Evolutionary conservation across 2,113 vertebrate species (phyloP).

Genomic region (Lipotes vexillifer): DNA sequence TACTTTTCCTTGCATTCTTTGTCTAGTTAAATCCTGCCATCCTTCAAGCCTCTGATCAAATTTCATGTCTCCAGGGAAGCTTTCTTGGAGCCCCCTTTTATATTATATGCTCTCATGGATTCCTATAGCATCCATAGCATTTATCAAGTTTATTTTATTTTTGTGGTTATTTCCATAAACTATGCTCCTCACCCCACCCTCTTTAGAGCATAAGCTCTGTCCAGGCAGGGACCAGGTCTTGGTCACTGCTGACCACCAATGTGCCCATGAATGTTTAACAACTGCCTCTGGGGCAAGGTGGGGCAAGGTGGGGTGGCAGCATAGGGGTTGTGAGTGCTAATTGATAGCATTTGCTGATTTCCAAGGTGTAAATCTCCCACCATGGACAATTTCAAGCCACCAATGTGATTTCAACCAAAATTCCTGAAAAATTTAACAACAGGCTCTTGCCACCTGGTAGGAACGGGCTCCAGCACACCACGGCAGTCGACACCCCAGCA

Average conservation of each 20-base stretch:
- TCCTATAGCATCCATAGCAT: too few species aligned
- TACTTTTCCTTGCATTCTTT: background rate
- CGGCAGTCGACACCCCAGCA: background rate
- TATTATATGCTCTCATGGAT: background rate
- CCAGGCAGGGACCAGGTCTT: background rate
- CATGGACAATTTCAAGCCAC: background rate
- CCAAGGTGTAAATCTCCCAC: background rate
- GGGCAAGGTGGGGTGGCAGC: too few species aligned
- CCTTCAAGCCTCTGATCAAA: background rate
- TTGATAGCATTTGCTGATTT: background rate
- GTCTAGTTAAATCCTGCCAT: background rate
- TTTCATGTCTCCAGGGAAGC: background rate
- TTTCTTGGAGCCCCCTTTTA: background rate
- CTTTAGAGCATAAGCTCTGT: background rate
- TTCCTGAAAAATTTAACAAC: background rate
- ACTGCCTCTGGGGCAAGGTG: background rate
- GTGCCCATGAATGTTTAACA: background rate
- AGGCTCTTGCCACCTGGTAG: background rate
- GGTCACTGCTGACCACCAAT: background rate
- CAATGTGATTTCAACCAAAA: background rate
- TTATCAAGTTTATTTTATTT: background rate
- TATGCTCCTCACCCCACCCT: fast-evolving
- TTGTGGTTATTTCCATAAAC: background rate
- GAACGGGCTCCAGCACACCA: background rate
- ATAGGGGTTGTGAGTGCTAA: fast-evolving